Evolutionary conservation across 2,113 vertebrate species (phyloP), one percentile per base, ranked within the genome.

Genomic region (Poeciliopsis retropinna): DNA sequence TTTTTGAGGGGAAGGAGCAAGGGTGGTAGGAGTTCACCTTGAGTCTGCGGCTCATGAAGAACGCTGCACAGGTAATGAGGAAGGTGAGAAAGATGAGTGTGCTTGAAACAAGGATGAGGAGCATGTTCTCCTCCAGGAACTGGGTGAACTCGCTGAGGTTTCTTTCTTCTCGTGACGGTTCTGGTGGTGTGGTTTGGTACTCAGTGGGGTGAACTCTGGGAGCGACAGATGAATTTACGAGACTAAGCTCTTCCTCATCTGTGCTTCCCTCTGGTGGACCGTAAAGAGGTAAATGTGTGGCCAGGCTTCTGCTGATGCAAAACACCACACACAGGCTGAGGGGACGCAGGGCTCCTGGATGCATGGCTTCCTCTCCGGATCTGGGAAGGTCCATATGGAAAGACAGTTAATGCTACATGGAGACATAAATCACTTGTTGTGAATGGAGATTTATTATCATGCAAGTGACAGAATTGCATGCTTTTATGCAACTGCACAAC

Each of bases 1-100:
- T 97, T 88, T 95, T 96, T 29, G 95, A 94, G 4, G 97, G 96
- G 77, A 96, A 99, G 13, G 97, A 96, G 0, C 96, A 96, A 0
- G 97, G 97, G 80, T 98, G 98, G 84, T 99, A 99, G 61, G 96
- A 95, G 0, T 95, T 96, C 7, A 95, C 95, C 75, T 97, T 97
- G 79, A 94, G 95, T 61, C 92, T 95, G 90, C 93, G 96, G 71
- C 94, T 94, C 63, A 97, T 93, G 7, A 96, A 76, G 69, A 95
- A 67, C 0, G 96, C 96, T 0, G 95, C 95, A 0, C 96, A 98
- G 67, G 96, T 72, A 1, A 95, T 89, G 41, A 97, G 94, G 69
- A 97, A 87, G 27, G 96, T 60, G 11, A 97, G 80, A 4, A 96
- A 85, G 37, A 93, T 71, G 60, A 98, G 85, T 0, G 94, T 93